These are phyloP conservation scores for Salvelinus fontinalis DNA, from an alignment of 2,113 vertebrate genomes.

Conservation along the genomic window DNA sequence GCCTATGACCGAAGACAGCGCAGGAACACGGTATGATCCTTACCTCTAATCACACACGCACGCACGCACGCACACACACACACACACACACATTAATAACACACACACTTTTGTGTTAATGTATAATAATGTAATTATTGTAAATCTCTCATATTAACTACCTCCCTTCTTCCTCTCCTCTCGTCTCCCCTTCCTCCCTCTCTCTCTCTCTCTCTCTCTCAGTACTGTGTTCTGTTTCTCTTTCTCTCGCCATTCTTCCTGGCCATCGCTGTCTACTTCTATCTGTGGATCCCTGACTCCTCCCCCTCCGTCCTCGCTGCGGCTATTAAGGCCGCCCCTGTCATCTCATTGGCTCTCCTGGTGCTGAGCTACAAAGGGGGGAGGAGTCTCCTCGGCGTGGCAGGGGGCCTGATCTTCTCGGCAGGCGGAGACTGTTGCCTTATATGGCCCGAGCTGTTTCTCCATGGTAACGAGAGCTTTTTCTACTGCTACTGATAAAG, in stretches of 20 bases:
- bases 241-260: slow-evolving; percentile 70
- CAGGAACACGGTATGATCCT: slow-evolving; percentile 67
- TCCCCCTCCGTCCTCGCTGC: slow-evolving; percentile 62
- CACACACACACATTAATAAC: too few species aligned
- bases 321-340: slow-evolving; percentile 75
- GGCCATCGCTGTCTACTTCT: slow-evolving; percentile 67
- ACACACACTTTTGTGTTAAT: background rate
- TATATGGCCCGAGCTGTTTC: slow-evolving; percentile 80
- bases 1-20: slow-evolving; percentile 68
- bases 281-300: slow-evolving; percentile 72
- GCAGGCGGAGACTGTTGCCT: slow-evolving; percentile 80
- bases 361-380: slow-evolving; percentile 73
- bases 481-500: too few species aligned
- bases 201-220: slow-evolving; percentile 41
- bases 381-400: slow-evolving; percentile 59
- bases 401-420: slow-evolving; percentile 74
- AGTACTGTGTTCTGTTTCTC: slow-evolving; percentile 70
- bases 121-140: background rate
- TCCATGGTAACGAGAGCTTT: slow-evolving; percentile 45
- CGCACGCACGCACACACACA: background rate
- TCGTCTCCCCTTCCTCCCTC: slow-evolving; percentile 59
- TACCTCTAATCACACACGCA: background rate
- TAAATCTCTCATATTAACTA: background rate
- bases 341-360: slow-evolving; percentile 62
- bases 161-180: background rate